Base-by-base conservation (phyloP, 2,888 invertebrate species). In the Xanthorhoe designata region DNA sequence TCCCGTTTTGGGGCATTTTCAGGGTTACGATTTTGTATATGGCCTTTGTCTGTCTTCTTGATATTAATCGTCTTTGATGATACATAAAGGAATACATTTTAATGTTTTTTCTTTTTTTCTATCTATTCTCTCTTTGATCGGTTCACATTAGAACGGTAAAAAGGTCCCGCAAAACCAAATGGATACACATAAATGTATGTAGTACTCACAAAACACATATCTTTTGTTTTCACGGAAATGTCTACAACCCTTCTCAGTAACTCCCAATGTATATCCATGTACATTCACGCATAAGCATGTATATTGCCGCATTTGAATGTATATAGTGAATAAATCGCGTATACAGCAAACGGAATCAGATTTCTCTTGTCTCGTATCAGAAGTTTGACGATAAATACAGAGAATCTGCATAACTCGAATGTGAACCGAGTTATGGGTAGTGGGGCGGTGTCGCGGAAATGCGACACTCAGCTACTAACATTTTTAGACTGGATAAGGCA, bases 371-470 rank as follows among this genome's bases (percentile, higher is more conserved):
- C 93, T 84, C 88, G 86, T 92, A 91, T 92, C 92, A 90, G 78
- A 92, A 93, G 86, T 93, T 92, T 88, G 85, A 82, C 89, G 86
- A 92, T 93, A 93, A 92, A 93, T 92, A 91, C 87, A 82, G 76
- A 75, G 83, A 90, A 91, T 92, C 90, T 92, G 90, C 92, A 92
- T 92, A 91, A 90, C 91, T 88, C 88, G 87, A 84, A 77, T 85
- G 83, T 85, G 81, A 83, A 84, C 78, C 84, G 84, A 82, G 84
- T 84, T 84, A 83, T 79, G 71, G 78, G 78, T 76, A 81, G 79
- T 80, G 79, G 81, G 81, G 87, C 83, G 85, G 77, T 84, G 77
- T 75, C 80, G 79, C 80, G 84, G 84, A 83, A 82, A 73, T 64
- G 56, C 35, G 5, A 15, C 70, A 0, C 18, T 15, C 6, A 71